Conservation (phyloP, 92 coral and sea anemone species). For the Chrysogorgia sp. region DNA sequence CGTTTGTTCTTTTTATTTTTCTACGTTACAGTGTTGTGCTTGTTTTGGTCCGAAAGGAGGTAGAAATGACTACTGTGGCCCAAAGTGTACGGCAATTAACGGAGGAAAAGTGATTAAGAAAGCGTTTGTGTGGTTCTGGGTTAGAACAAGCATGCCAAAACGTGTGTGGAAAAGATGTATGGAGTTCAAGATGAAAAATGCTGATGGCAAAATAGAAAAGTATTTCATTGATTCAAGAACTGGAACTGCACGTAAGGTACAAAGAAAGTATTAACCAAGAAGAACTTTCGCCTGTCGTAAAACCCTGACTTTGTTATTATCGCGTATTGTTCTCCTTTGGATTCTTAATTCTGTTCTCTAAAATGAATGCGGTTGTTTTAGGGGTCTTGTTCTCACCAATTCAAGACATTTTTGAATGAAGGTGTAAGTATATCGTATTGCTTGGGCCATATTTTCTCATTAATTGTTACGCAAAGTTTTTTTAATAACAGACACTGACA, state of each 20-base stretch:
- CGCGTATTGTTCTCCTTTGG: too few species aligned
- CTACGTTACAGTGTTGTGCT: slow-evolving; percentile 15
- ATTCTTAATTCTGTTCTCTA: too few species aligned
- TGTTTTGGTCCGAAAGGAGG: slow-evolving; percentile 29
- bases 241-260: slow-evolving; percentile 6
- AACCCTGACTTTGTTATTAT: too few species aligned
- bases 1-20: not conserved
- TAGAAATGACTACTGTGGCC: slow-evolving; percentile 7
- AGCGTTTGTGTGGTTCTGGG: slow-evolving; percentile 16
- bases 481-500: not conserved
- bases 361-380: not conserved
- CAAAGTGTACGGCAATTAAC: slow-evolving; percentile 9
- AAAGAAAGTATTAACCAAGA: too few species aligned
- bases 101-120: slow-evolving; percentile 23
- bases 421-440: too few species aligned
- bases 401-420: not conserved
- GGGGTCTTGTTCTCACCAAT: slow-evolving; percentile 6
- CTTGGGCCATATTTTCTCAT: too few species aligned
- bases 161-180: slow-evolving; percentile 31
- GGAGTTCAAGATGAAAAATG: slow-evolving; percentile 10
- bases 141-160: not conserved
- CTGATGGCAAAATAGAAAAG: not conserved
- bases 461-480: too few species aligned
- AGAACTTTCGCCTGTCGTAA: too few species aligned
- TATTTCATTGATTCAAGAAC: not conserved